phyloP scores from a whole-genome alignment of 2,797 vertebrate genomes.

The Cynopterus sphinx region DNA sequence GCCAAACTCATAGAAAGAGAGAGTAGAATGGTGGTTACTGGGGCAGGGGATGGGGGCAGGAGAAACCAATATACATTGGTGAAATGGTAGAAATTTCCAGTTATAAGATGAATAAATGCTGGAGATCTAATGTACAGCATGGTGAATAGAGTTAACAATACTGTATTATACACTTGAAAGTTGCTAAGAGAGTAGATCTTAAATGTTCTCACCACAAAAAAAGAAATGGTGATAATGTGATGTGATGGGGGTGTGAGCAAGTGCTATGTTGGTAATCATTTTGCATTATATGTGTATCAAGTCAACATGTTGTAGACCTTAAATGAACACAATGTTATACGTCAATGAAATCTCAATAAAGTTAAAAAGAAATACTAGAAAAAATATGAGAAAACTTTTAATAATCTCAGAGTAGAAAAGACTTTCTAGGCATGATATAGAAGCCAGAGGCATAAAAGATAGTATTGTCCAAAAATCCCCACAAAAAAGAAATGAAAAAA shows the following conservation, averaged over 20 bases:
- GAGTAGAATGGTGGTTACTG: neutral
- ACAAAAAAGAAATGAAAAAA: neutral
- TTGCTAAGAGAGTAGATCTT: neutral
- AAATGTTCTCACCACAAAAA: neutral
- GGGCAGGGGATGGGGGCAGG: no score
- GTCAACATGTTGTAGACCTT: neutral
- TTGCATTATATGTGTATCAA: neutral
- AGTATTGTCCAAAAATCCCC: neutral
- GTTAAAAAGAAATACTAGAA: neutral
- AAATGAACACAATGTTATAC: neutral
- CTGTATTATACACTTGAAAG: neutral
- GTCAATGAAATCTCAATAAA: neutral
- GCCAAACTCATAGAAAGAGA: neutral
- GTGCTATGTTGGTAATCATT: neutral
- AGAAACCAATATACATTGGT: neutral
- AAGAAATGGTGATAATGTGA: neutral
- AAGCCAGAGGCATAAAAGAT: neutral
- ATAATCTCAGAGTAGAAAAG: neutral
- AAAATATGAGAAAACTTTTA: neutral
- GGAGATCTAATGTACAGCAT: neutral
- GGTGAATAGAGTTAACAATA: neutral
- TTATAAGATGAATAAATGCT: neutral
- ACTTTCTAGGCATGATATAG: neutral
- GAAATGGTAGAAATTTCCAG: neutral
- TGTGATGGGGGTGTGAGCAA: neutral